Percentiles rank a stretch among this genome's conserved stretches.
Evolutionary conservation across 2,888 invertebrate genomes (phyloP).

Genomic region (Argyresthia goedartella): DNA sequence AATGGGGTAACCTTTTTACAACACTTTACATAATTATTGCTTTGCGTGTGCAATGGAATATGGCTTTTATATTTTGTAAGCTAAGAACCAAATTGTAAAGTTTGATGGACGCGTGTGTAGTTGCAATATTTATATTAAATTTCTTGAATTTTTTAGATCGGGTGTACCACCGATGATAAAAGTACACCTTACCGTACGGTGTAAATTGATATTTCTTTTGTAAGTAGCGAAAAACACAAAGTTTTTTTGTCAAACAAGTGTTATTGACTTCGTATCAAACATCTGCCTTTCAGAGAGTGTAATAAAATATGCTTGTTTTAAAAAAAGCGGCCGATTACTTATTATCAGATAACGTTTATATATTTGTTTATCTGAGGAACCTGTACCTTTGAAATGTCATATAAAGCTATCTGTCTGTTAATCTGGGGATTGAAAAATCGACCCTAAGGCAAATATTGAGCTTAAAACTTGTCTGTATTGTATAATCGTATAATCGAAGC

Average conservation of each 20-base stretch:
- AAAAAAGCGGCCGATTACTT: too few relatives aligned
- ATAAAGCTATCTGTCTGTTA: too few relatives aligned
- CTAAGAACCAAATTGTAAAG: not conserved
- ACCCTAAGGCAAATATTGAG: too few relatives aligned
- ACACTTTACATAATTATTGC: not conserved
- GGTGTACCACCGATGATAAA: not conserved
- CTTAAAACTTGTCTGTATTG: too few relatives aligned
- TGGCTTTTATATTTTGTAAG: not conserved
- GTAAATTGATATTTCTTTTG: not conserved
- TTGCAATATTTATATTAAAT: not conserved
- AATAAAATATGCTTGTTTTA: not conserved
- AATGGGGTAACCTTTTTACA: not conserved
- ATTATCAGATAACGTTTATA: too few relatives aligned
- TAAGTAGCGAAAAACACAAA: not conserved
- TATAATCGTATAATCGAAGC: too few relatives aligned
- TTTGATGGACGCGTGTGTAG: not conserved
- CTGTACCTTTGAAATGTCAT: too few relatives aligned
- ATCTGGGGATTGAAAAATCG: too few relatives aligned
- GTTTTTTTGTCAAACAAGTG: not conserved
- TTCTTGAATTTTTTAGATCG: not conserved
- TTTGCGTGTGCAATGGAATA: not conserved
- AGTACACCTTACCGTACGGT: not conserved
- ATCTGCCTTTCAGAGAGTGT: slow-evolving; percentile 2
- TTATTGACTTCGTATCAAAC: not conserved
- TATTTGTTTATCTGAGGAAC: too few relatives aligned